Evolutionary conservation across 2,888 invertebrate species (phyloP).

Genomic region (Phasia obesa): DNA sequence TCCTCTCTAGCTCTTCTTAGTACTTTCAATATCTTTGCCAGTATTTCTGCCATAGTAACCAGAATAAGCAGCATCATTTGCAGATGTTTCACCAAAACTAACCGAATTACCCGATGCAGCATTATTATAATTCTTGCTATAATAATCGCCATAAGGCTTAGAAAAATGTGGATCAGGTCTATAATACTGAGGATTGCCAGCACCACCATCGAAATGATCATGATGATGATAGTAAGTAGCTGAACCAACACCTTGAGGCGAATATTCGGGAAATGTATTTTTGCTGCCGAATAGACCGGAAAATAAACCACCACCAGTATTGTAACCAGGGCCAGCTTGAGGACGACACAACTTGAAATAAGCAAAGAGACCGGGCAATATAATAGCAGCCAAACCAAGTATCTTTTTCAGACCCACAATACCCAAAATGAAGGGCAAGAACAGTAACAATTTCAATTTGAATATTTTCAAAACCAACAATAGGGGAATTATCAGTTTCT

Average conservation of each 20-base stretch:
- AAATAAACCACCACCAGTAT: slow-evolving; percentile 81
- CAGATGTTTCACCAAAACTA: slow-evolving; percentile 84
- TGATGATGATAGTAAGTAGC: slow-evolving; percentile 84
- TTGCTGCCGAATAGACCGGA: slow-evolving; percentile 79
- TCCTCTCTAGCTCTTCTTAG: slow-evolving; percentile 72
- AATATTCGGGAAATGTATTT: slow-evolving; percentile 85
- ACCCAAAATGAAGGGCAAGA: slow-evolving; percentile 91
- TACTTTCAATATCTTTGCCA: slow-evolving; percentile 81
- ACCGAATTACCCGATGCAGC: slow-evolving; percentile 81
- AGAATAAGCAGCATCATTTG: slow-evolving; percentile 88
- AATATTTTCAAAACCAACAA: slow-evolving; percentile 91
- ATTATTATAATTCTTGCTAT: slow-evolving; percentile 82
- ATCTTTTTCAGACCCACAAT: slow-evolving; percentile 93
- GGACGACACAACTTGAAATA: slow-evolving; percentile 94
- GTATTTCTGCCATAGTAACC: slow-evolving; percentile 87
- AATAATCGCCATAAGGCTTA: slow-evolving; percentile 81
- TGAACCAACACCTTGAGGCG: slow-evolving; percentile 89
- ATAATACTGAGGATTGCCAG: slow-evolving; percentile 75
- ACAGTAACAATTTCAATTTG: slow-evolving; percentile 91
- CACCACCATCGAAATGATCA: slow-evolving; percentile 79
- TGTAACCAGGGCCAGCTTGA: slow-evolving; percentile 77
- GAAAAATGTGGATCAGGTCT: slow-evolving; percentile 79
- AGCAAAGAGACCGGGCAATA: slow-evolving; percentile 91
- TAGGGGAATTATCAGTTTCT: slow-evolving; percentile 92
- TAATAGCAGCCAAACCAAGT: slow-evolving; percentile 90